Evolutionary conservation across 2,113 vertebrate genomes (phyloP).

Genomic region (Cyanoramphus novaezelandiae): DNA sequence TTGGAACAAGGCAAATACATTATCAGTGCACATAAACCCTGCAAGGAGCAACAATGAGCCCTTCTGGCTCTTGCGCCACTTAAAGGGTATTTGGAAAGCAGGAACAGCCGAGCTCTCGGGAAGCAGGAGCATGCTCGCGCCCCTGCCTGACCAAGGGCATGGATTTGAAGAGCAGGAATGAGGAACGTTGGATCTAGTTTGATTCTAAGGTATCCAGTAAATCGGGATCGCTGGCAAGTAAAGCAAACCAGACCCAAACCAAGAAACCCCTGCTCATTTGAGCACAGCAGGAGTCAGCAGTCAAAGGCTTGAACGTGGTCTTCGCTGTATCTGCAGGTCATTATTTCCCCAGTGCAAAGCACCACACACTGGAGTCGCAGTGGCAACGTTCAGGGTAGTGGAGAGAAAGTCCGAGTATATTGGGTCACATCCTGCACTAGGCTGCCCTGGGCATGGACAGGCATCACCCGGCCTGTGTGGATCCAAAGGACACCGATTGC

Average conservation of each 20-base stretch:
- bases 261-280: fast-evolving
- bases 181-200: fast-evolving
- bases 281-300: neutral
- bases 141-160: neutral
- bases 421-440: neutral
- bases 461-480: neutral
- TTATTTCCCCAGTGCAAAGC: neutral
- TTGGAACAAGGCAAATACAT: fast-evolving
- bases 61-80: neutral
- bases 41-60: neutral
- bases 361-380: fast-evolving
- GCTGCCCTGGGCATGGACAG: neutral
- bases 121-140: fast-evolving
- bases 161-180: neutral
- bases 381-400: fast-evolving
- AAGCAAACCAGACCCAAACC: neutral
- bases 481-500: neutral
- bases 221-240: neutral
- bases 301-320: fast-evolving
- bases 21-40: fast-evolving
- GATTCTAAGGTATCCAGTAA: neutral
- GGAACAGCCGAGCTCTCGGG: fast-evolving
- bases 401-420: neutral
- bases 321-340: neutral
- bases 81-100: neutral